phyloP scores from a whole-genome alignment of 92 coral and sea anemone genomes.

The Zoanthus solanderi region DNA sequence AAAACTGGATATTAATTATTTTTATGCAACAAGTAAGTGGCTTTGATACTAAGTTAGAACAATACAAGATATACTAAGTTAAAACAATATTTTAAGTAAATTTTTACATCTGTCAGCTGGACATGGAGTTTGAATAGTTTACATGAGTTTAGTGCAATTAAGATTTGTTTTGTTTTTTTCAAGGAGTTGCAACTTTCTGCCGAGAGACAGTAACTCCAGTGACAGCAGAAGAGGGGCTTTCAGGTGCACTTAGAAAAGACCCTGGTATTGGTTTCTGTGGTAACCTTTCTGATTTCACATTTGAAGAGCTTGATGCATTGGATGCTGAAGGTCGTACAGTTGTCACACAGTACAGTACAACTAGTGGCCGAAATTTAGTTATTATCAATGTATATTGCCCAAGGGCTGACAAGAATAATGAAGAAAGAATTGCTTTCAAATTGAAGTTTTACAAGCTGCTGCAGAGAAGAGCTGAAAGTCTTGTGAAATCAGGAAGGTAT shows the following conservation, averaged over 20 bases:
- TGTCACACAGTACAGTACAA: slow-evolving; percentile 79
- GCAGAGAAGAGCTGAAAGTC: slow-evolving; percentile 79
- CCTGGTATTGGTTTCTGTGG: slow-evolving; percentile 78
- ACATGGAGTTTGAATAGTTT: no score
- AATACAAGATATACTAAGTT: no score
- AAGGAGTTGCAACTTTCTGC: slow-evolving; percentile 98
- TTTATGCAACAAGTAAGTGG: no score
- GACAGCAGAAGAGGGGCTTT: slow-evolving; percentile 90
- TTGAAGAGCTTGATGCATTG: slow-evolving; percentile 77
- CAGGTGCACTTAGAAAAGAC: slow-evolving; percentile 57
- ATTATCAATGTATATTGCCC: slow-evolving; percentile 96
- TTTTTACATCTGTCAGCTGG: no score
- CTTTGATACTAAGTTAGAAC: no score
- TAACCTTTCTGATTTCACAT: slow-evolving; percentile 55
- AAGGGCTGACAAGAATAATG: slow-evolving; percentile 93
- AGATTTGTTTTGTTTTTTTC: background rate
- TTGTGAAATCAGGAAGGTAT: slow-evolving; percentile 80
- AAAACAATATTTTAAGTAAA: no score
- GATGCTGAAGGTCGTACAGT: slow-evolving; percentile 94
- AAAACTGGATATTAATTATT: no score
- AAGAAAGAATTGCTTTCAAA: slow-evolving; percentile 89
- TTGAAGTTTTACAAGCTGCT: slow-evolving; percentile 82
- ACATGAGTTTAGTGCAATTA: no score
- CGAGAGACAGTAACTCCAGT: slow-evolving; percentile 81
- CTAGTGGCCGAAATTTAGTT: slow-evolving; percentile 73